A percentile compares a stretch with the other conserved stretches of the same genome.
phyloP scores from a whole-genome alignment of 2,888 invertebrate genomes.

The Drosophila koepferae region DNA sequence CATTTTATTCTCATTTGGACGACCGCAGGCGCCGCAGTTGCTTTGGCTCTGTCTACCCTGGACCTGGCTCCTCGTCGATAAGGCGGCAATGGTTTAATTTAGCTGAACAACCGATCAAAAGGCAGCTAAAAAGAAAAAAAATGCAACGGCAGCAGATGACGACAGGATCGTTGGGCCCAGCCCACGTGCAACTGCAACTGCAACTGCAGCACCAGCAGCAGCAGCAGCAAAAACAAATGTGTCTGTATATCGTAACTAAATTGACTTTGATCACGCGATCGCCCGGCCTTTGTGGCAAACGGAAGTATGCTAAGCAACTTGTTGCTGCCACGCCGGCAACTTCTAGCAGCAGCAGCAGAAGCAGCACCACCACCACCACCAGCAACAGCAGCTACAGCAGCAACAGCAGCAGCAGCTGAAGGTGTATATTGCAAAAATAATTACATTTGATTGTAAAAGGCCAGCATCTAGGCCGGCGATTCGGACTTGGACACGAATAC shows the following conservation, averaged over 20 bases:
- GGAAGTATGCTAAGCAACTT: conserved; percentile 83
- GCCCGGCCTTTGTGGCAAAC: conserved; percentile 78
- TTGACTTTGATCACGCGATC: conserved; percentile 85
- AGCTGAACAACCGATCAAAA: conserved; percentile 61
- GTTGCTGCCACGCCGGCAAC: conserved; percentile 73
- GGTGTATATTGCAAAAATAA: conserved; percentile 81
- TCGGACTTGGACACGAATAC: conserved; percentile 25
- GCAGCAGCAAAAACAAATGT: conserved; percentile 75
- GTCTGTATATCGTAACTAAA: conserved; percentile 83
- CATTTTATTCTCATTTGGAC: conserved; percentile 65
- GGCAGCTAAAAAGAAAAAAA: conserved; percentile 42
- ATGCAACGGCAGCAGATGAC: conserved; percentile 73
- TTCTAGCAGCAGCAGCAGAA: conserved; percentile 43
- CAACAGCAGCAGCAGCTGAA: conserved; percentile 65
- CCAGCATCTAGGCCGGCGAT: conserved; percentile 65
- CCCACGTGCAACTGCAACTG: conserved; percentile 70
- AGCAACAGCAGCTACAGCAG: conserved; percentile 48
- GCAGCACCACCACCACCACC: conserved; percentile 1
- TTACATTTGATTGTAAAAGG: conserved; percentile 83
- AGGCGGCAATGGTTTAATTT: conserved; percentile 82
- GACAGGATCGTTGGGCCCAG: conserved; percentile 78
- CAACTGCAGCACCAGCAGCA: conserved; percentile 27
- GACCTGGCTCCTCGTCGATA: conserved; percentile 51
- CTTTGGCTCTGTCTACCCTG: conserved; percentile 11
- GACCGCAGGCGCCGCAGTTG: conserved; percentile 61